Conservation (phyloP, 2,888 invertebrate species). For the Eupelmus urozonus region DNA sequence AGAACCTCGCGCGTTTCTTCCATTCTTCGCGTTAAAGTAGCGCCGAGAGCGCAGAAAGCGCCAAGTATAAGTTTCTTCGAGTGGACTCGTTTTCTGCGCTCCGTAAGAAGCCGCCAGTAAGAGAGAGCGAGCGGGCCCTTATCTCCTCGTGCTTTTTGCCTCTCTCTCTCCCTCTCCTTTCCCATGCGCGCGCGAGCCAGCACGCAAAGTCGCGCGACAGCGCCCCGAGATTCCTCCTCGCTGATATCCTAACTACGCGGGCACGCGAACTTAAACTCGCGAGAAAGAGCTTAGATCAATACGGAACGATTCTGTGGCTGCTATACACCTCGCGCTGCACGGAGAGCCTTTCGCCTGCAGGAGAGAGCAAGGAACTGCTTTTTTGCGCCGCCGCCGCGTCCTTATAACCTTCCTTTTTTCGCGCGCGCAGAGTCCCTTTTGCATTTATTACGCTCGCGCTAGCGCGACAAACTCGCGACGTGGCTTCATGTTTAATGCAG, state of each 20-base stretch:
- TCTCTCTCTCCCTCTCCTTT: neutral
- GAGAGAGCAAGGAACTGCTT: conserved; percentile 55
- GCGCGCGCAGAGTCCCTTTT: conserved; percentile 53
- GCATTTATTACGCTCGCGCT: conserved; percentile 23
- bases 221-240: conserved; percentile 61
- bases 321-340: too few relatives aligned
- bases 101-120: neutral
- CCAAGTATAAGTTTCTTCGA: conserved; percentile 62
- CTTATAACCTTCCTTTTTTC: neutral
- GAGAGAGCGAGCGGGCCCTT: conserved; percentile 54
- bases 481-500: conserved; percentile 57
- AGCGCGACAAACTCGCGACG: conserved; percentile 51
- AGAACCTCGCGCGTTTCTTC: conserved; percentile 57
- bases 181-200: conserved; percentile 6
- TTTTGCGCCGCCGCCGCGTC: neutral
- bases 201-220: conserved; percentile 54
- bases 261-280: conserved; percentile 53
- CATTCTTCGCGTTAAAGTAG: conserved; percentile 62
- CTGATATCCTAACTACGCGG: conserved; percentile 59
- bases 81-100: conserved; percentile 62
- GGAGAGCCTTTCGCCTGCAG: too few relatives aligned
- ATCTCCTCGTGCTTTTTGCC: conserved; percentile 46
- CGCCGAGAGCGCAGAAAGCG: conserved; percentile 49
- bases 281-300: conserved; percentile 47
- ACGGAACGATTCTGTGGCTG: conserved; percentile 48